phyloP scores from a whole-genome alignment of 2,113 vertebrate species.

The Myotis lucifugus region DNA sequence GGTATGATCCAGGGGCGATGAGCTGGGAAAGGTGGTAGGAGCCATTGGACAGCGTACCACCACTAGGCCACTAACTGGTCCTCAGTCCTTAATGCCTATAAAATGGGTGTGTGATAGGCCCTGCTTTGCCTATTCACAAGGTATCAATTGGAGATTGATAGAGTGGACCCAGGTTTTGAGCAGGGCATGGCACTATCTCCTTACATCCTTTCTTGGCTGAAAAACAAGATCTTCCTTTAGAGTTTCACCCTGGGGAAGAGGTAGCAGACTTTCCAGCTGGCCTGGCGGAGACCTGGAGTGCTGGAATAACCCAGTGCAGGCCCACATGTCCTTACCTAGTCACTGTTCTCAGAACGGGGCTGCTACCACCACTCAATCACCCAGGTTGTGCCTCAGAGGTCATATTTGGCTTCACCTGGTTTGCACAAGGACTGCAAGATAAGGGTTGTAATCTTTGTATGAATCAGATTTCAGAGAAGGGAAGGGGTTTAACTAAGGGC shows the following conservation, averaged over 20 bases:
- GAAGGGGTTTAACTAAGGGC: background rate
- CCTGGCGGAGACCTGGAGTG: background rate
- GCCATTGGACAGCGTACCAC: background rate
- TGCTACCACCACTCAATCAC: background rate
- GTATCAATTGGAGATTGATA: background rate
- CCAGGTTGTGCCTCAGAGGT: background rate
- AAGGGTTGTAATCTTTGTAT: background rate
- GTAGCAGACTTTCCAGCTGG: background rate
- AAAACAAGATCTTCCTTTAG: background rate
- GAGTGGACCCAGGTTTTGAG: background rate
- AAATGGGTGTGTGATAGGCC: background rate
- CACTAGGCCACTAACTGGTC: background rate
- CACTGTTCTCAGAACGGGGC: background rate
- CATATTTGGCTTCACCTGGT: background rate
- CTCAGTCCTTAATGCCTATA: background rate
- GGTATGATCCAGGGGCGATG: background rate
- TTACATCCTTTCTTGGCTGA: too few species aligned
- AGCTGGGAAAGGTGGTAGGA: background rate
- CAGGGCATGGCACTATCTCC: background rate
- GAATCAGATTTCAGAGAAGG: background rate
- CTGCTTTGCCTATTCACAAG: background rate
- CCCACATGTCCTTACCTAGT: background rate
- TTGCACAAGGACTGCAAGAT: background rate
- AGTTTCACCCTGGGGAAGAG: background rate
- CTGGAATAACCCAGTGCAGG: too few species aligned